Conservation (phyloP, 2,888 invertebrate species). For the Crocallis elinguaria region DNA sequence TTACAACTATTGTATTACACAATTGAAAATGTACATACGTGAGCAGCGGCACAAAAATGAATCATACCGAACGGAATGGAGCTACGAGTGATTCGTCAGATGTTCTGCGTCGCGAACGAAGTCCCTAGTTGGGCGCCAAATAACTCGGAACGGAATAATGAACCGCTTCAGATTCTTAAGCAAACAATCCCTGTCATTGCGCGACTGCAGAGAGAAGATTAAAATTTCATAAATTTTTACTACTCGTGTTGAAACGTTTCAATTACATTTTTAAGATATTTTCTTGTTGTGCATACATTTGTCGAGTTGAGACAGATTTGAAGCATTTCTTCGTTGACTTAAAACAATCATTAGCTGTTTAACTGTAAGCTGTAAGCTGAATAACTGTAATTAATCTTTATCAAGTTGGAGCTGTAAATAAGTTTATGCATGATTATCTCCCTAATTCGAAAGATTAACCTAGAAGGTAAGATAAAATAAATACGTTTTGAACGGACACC, state of each 20-base stretch:
- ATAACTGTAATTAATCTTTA: not conserved
- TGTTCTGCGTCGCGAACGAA: conserved; percentile 54
- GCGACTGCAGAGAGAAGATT: conserved; percentile 58
- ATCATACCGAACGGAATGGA: conserved; percentile 48
- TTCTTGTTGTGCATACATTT: not conserved
- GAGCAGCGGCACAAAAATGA: conserved; percentile 50
- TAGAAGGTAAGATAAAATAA: conserved; percentile 72
- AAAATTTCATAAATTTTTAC: conserved; percentile 56
- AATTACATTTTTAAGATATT: conserved; percentile 19
- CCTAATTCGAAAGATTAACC: conserved; percentile 67
- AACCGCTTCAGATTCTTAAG: conserved; percentile 67
- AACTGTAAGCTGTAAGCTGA: too few species aligned
- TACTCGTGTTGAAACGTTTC: conserved; percentile 40
- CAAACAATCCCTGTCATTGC: conserved; percentile 66
- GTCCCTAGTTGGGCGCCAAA: conserved; percentile 70
- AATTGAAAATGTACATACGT: conserved; percentile 39
- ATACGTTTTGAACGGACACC: conserved; percentile 77
- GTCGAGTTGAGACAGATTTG: not conserved
- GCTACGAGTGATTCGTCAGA: conserved; percentile 62
- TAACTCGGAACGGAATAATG: conserved; percentile 73
- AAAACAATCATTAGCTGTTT: too few species aligned
- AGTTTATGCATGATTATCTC: conserved; percentile 43
- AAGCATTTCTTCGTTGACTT: not conserved
- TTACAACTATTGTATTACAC: conserved; percentile 59
- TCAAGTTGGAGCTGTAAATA: not conserved